Percentiles rank a stretch among this genome's conserved stretches.
These are phyloP conservation scores for Gymnobelideus leadbeateri DNA, from an alignment of 2,113 vertebrate species.

Conservation along the genomic window DNA sequence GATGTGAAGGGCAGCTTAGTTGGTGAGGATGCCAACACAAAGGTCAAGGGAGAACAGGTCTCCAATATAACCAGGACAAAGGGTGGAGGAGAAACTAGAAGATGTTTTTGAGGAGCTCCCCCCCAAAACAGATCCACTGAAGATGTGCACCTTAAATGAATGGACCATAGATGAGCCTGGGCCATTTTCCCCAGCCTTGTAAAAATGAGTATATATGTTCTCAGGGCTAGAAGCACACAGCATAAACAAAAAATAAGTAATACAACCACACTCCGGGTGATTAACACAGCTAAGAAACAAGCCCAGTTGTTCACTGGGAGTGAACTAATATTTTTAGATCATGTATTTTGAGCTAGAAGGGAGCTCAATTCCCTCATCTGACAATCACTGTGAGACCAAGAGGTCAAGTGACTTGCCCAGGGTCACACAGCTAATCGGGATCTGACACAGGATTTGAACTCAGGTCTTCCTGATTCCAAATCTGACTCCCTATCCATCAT, in stretches of 20 bases:
- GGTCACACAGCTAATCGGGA: background rate
- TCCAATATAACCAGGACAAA: background rate
- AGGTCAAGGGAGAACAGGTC: background rate
- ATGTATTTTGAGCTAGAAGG: background rate
- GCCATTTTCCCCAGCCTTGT: too few species aligned
- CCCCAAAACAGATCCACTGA: too few species aligned
- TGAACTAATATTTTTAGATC: background rate
- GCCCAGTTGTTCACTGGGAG: background rate
- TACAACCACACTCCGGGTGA: background rate
- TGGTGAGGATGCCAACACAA: background rate
- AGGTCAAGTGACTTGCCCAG: background rate
- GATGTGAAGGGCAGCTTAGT: too few species aligned
- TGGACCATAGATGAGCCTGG: background rate
- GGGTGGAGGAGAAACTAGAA: background rate
- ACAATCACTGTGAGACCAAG: background rate
- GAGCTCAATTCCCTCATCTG: background rate
- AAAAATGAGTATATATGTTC: too few species aligned
- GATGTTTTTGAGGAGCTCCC: background rate
- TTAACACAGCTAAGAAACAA: background rate
- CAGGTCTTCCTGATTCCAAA: background rate
- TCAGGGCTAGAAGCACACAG: background rate
- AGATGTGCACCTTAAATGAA: too few species aligned
- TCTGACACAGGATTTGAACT: background rate
- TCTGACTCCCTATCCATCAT: background rate
- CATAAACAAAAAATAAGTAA: background rate